Conservation (phyloP, 2,888 invertebrate species). For the Orchesellides sinensis region DNA sequence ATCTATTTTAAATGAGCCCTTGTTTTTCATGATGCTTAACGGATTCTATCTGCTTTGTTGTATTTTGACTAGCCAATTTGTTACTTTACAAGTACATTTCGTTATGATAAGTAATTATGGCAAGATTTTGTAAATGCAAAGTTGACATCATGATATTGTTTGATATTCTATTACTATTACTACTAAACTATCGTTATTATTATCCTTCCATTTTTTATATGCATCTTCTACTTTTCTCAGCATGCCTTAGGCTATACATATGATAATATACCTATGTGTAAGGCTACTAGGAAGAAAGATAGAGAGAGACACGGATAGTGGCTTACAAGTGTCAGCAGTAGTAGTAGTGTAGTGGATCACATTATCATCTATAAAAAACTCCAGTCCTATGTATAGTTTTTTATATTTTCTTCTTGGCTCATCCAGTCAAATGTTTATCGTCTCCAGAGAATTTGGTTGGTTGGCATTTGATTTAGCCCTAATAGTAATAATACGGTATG, state of each 20-base stretch:
- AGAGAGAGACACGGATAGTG: slow-evolving; percentile 51
- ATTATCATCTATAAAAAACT: background rate
- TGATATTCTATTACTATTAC: too few relatives aligned
- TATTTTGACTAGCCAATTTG: too few relatives aligned
- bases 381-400: background rate
- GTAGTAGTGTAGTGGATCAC: too few relatives aligned
- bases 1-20: too few relatives aligned
- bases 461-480: background rate
- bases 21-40: too few relatives aligned
- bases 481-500: background rate
- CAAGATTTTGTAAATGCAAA: too few relatives aligned
- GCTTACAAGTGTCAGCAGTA: slow-evolving; percentile 62
- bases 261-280: slow-evolving; percentile 5
- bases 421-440: slow-evolving; percentile 4
- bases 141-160: too few relatives aligned
- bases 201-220: too few relatives aligned
- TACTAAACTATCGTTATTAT: too few relatives aligned
- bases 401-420: background rate
- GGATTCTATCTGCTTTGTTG: too few relatives aligned
- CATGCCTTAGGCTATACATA: background rate
- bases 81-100: too few relatives aligned
- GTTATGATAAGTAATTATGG: too few relatives aligned
- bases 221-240: background rate
- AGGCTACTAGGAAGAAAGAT: slow-evolving; percentile 57
- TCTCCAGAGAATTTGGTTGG: background rate